Evolutionary conservation across 2,888 invertebrate species (phyloP).

Genomic region (Coecobrya sp.): DNA sequence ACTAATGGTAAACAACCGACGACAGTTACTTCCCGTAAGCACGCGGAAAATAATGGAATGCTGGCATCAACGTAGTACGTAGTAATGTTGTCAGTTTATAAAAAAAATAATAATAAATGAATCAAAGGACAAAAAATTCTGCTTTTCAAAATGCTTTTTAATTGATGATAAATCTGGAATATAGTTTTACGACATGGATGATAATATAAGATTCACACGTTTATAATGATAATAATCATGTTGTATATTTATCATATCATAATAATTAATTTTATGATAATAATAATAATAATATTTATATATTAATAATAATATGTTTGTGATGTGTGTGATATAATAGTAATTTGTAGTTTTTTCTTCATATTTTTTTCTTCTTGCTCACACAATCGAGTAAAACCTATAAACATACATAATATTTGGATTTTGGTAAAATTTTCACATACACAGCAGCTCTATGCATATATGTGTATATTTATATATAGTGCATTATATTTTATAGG

Average conservation of each 20-base stretch:
- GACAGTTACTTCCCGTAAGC: not conserved
- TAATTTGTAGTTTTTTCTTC: conserved; percentile 5
- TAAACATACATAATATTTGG: not conserved
- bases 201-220: conserved; percentile 45
- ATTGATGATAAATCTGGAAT: conserved; percentile 30
- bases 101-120: not conserved
- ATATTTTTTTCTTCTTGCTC: not conserved
- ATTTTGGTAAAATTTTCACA: not conserved
- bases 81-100: too few relatives aligned
- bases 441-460: not conserved
- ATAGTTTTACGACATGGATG: conserved; percentile 18
- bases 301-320: not conserved
- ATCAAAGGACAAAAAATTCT: not conserved
- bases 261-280: not conserved
- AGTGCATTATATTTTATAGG: not conserved
- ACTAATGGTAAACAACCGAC: conserved; percentile 12
- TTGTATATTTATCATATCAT: conserved; percentile 18
- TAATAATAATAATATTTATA: conserved; percentile 20
- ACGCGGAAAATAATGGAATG: conserved; percentile 10
- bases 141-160: conserved; percentile 36
- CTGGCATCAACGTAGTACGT: conserved; percentile 8
- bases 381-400: not conserved
- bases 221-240: not conserved
- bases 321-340: not conserved
- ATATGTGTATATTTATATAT: not conserved